phyloP scores from a whole-genome alignment of 2,113 vertebrate species.

The Telmatochromis sp. region DNA sequence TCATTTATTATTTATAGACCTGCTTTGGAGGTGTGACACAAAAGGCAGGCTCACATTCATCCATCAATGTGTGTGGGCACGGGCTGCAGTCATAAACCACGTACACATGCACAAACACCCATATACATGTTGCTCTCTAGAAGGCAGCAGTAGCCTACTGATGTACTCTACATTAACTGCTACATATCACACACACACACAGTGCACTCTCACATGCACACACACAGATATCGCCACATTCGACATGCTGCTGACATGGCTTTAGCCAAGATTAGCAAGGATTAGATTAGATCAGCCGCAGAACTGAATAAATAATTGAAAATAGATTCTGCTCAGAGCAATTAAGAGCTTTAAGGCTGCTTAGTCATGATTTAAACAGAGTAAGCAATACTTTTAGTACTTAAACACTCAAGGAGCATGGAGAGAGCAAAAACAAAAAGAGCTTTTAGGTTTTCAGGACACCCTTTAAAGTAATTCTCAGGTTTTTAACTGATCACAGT shows the following conservation, averaged over 20 bases:
- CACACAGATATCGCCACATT: neutral
- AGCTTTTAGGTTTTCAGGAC: neutral
- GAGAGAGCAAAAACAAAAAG: neutral
- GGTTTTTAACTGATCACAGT: neutral
- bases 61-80: slow-evolving; percentile 13
- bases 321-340: slow-evolving; percentile 30
- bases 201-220: neutral
- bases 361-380: slow-evolving; percentile 8
- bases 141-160: neutral
- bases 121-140: neutral
- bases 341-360: slow-evolving; percentile 25
- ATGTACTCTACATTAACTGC: neutral
- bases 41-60: slow-evolving; percentile 34
- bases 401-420: neutral
- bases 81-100: neutral
- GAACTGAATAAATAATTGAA: slow-evolving; percentile 56
- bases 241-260: slow-evolving; percentile 37
- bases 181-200: neutral
- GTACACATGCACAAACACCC: neutral
- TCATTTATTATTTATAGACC: slow-evolving; percentile 57
- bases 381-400: neutral
- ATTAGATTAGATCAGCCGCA: slow-evolving; percentile 61
- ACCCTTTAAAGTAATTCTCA: neutral
- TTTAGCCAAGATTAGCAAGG: slow-evolving; percentile 57
- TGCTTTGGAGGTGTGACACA: slow-evolving; percentile 47